Conservation (phyloP, 2,797 vertebrate genomes). For the Okamejei kenojei region DNA sequence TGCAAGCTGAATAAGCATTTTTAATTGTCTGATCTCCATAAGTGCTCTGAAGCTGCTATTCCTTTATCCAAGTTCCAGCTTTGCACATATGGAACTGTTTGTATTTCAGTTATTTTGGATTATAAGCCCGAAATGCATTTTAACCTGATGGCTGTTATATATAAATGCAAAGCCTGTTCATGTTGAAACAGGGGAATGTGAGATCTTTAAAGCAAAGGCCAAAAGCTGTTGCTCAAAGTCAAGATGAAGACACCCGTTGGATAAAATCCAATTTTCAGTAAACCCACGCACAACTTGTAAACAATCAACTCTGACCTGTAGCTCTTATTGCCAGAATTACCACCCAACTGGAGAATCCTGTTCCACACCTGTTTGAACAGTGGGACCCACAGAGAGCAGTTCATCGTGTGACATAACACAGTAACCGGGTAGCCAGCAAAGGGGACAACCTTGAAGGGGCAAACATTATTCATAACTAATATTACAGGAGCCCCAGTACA, state of each 20-base stretch:
- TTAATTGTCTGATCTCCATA: constrained; percentile 6
- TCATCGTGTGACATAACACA: no score
- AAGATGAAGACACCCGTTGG: neutral
- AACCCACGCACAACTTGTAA: neutral
- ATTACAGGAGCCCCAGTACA: no score
- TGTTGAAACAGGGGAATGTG: neutral
- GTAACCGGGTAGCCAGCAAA: neutral
- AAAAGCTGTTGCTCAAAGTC: neutral
- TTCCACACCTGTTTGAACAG: neutral
- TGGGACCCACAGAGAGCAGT: neutral
- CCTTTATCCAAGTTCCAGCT: neutral
- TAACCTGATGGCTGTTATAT: neutral
- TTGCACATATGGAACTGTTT: constrained; percentile 30
- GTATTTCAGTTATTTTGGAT: constrained; percentile 22
- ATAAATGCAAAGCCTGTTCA: neutral
- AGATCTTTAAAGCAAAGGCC: neutral
- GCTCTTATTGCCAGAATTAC: neutral
- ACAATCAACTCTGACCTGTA: neutral
- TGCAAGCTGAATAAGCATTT: neutral
- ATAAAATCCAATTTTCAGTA: neutral
- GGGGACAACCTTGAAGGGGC: neutral
- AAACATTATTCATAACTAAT: no score
- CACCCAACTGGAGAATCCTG: neutral
- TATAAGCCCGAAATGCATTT: neutral
- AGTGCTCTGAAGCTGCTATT: neutral